These are phyloP conservation scores for Enteromius afrohamiltoni DNA, from an alignment of 2,797 vertebrate species.

Conservation along the genomic window DNA sequence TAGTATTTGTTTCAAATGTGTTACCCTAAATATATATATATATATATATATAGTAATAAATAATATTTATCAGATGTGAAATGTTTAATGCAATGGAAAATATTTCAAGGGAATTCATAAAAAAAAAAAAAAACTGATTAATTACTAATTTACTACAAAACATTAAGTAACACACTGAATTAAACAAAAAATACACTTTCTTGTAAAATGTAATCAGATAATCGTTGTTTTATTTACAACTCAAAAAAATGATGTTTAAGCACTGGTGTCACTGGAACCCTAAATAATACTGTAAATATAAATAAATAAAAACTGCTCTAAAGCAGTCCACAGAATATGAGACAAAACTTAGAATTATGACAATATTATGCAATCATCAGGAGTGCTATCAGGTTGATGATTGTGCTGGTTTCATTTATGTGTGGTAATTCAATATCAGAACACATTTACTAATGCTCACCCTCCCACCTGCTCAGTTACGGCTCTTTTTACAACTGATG, in stretches of 20 bases:
- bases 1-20: background rate
- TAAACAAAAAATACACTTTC: background rate
- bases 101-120: background rate
- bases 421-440: background rate
- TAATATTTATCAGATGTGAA: background rate
- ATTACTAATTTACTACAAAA: background rate
- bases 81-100: background rate
- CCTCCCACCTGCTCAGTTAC: conserved; percentile 34
- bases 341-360: background rate
- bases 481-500: conserved; percentile 61
- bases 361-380: conserved; percentile 20
- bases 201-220: background rate
- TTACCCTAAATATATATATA: background rate
- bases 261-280: background rate
- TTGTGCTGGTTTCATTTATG: background rate
- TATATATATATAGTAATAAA: too few species aligned
- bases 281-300: background rate
- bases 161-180: background rate
- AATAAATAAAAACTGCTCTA: too few species aligned
- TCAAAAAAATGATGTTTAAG: too few species aligned
- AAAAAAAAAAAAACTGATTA: background rate
- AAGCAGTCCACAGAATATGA: background rate
- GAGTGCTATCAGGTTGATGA: background rate
- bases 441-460: background rate
- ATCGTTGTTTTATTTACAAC: background rate